A percentile compares a stretch with the other conserved stretches of the same genome.
Conservation (phyloP, 2,113 vertebrate genomes). For the Microtus montanus region DNA sequence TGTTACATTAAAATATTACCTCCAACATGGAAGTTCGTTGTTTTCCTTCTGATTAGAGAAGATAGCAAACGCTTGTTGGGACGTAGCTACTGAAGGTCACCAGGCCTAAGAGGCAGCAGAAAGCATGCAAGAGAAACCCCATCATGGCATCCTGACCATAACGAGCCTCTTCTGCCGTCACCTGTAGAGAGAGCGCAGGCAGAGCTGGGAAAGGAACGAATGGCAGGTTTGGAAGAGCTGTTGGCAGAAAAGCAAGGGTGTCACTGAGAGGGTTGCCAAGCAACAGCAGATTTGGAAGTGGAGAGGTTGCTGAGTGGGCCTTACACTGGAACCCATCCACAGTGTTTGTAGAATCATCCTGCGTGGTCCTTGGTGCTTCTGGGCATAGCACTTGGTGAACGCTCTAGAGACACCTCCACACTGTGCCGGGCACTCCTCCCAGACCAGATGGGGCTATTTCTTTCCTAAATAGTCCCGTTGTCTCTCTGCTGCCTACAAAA, state of each 20-base stretch:
- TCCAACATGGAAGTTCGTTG: background rate
- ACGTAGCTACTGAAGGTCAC: background rate
- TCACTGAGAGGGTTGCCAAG: background rate
- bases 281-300: background rate
- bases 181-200: background rate
- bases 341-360: background rate
- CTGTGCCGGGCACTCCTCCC: background rate
- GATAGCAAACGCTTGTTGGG: background rate
- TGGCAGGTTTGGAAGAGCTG: background rate
- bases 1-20: background rate
- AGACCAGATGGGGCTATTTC: background rate
- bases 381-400: background rate
- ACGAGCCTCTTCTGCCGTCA: background rate
- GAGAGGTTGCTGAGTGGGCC: background rate
- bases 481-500: background rate
- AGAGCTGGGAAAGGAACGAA: too few relatives aligned
- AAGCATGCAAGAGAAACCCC: background rate
- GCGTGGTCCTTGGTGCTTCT: background rate
- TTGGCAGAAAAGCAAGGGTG: background rate
- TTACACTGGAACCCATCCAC: background rate
- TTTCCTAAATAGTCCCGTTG: background rate
- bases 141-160: background rate
- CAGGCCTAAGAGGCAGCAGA: background rate
- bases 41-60: background rate
- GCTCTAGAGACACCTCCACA: background rate